phyloP scores from a whole-genome alignment of 2,797 vertebrate genomes.

The Falco peregrinus region DNA sequence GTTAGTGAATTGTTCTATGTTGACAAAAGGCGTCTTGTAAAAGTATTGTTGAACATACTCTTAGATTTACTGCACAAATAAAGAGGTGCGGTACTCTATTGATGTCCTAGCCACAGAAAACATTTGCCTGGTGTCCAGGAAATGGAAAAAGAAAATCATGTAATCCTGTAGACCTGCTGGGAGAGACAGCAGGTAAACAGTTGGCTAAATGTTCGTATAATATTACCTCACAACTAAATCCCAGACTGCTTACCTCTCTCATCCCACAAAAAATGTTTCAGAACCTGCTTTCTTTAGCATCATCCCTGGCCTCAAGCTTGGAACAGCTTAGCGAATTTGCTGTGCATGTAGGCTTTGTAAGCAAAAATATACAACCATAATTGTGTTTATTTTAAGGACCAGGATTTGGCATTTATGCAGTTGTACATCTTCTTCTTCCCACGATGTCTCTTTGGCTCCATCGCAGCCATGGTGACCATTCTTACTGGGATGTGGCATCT shows the following conservation, averaged over 20 bases:
- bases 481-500: constrained; percentile 94
- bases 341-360: neutral
- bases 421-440: constrained; percentile 94
- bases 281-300: neutral
- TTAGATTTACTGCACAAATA: neutral
- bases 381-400: constrained; percentile 83
- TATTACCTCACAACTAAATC: neutral
- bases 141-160: neutral
- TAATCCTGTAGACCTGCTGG: neutral
- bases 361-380: neutral
- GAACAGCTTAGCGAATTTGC: neutral
- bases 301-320: neutral
- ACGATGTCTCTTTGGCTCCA: constrained; percentile 96
- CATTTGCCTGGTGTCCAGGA: neutral
- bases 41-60: neutral
- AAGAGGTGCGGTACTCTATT: neutral
- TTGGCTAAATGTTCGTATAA: neutral
- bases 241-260: neutral
- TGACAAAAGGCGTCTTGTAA: neutral
- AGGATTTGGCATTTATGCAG: constrained; percentile 93
- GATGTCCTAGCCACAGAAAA: neutral
- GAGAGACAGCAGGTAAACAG: neutral
- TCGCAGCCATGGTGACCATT: constrained; percentile 92
- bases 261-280: neutral
- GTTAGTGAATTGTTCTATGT: neutral